Evolutionary conservation across 2,888 invertebrate genomes (phyloP).

Genomic region (Alloscopus bannaensis): DNA sequence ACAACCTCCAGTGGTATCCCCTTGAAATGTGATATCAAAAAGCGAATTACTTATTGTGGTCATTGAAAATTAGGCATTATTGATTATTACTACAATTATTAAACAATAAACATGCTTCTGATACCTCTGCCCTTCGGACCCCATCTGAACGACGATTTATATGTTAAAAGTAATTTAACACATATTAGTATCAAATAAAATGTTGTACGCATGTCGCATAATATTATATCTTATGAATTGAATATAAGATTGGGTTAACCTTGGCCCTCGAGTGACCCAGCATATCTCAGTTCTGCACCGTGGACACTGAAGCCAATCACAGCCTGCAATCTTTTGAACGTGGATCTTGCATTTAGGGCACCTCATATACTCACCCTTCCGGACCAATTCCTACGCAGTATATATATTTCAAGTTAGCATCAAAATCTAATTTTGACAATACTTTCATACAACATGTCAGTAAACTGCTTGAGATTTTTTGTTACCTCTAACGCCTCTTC

Average conservation of each 20-base stretch:
- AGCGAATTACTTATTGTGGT: not conserved
- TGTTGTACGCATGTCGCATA: slow-evolving; percentile 31
- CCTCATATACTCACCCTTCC: slow-evolving; percentile 87
- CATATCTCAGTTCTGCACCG: slow-evolving; percentile 85
- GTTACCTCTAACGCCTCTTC: slow-evolving; percentile 83
- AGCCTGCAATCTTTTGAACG: slow-evolving; percentile 93
- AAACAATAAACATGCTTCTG: slow-evolving; percentile 21
- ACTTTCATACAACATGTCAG: no score
- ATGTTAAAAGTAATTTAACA: not conserved
- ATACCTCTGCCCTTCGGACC: slow-evolving; percentile 59
- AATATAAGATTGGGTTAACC: not conserved
- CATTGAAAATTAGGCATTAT: not conserved
- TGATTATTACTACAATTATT: not conserved
- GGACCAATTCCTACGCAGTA: slow-evolving; percentile 82
- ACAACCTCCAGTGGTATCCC: slow-evolving; percentile 61
- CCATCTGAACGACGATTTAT: slow-evolving; percentile 46
- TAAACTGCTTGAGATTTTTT: not conserved
- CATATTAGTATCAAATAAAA: slow-evolving; percentile 5
- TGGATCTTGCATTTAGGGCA: slow-evolving; percentile 91
- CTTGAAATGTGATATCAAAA: not conserved
- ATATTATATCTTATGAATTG: not conserved
- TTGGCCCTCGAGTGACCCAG: slow-evolving; percentile 88
- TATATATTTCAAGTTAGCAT: not conserved
- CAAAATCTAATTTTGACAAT: no score
- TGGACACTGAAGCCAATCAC: slow-evolving; percentile 93